Evolutionary conservation across 2,888 invertebrate species (phyloP).

Genomic region (Drosophila dives): DNA sequence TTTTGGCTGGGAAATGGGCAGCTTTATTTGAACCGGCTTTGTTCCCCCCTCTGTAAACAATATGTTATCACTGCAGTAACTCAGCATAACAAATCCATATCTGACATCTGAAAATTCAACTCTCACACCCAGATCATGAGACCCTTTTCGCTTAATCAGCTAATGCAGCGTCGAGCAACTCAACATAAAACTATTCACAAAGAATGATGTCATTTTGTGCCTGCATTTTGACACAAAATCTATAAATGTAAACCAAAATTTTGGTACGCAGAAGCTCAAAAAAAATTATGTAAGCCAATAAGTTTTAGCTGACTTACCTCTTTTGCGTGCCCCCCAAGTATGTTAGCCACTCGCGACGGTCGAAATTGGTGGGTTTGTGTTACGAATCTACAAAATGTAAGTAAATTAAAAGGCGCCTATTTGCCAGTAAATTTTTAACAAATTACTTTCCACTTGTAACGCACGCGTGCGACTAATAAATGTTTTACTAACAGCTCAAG

Average conservation of each 20-base stretch:
- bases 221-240: conserved; percentile 45
- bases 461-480: conserved; percentile 59
- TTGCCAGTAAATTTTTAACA: conserved; percentile 30
- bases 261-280: conserved; percentile 28
- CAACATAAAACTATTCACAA: conserved; percentile 31
- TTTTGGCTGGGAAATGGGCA: not conserved
- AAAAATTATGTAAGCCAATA: conserved; percentile 65
- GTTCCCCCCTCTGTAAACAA: not conserved
- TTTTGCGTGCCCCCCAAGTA: conserved; percentile 17
- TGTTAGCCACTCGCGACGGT: conserved; percentile 39
- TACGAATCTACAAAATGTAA: conserved; percentile 45
- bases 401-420: conserved; percentile 19
- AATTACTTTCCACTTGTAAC: conserved; percentile 49
- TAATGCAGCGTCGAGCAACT: conserved; percentile 6
- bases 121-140: not conserved
- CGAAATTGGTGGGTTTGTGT: conserved; percentile 20
- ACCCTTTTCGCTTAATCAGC: not conserved
- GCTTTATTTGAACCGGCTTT: not conserved
- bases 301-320: conserved; percentile 37
- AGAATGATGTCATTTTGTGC: conserved; percentile 59
- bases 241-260: conserved; percentile 41
- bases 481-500: not conserved
- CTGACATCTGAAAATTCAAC: not conserved
- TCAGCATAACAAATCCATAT: not conserved
- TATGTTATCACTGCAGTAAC: not conserved